Percentiles rank a stretch among this genome's conserved stretches.
phyloP scores from a whole-genome alignment of 2,113 vertebrate genomes.

The Thalassoma bifasciatum region DNA sequence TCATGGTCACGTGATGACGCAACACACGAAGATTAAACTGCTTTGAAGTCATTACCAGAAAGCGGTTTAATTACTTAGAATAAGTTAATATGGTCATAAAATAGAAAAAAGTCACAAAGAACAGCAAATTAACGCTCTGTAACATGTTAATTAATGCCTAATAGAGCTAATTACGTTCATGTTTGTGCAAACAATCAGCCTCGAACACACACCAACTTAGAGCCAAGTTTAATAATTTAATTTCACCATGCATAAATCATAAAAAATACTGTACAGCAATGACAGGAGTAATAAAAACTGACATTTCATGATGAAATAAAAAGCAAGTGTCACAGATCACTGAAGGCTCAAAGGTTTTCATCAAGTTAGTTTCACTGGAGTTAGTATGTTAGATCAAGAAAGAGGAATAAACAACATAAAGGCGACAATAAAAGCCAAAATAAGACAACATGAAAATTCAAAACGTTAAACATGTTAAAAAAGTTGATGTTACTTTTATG shows the following conservation, averaged over 20 bases:
- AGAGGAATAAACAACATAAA: slow-evolving; percentile 12
- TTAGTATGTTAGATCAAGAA: slow-evolving; percentile 48
- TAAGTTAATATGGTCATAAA: too few relatives aligned
- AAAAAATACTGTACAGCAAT: slow-evolving; percentile 75
- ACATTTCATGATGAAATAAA: slow-evolving; percentile 42
- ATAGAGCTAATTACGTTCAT: neutral
- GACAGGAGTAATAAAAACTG: slow-evolving; percentile 54
- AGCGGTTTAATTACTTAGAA: too few relatives aligned
- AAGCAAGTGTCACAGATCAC: slow-evolving; percentile 56
- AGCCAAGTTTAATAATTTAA: slow-evolving; percentile 77
- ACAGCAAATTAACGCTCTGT: too few relatives aligned
- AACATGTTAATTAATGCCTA: too few relatives aligned
- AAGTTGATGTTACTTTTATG: slow-evolving; percentile 23
- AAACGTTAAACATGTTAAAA: slow-evolving; percentile 25
- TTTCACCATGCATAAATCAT: slow-evolving; percentile 74
- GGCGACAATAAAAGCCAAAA: neutral
- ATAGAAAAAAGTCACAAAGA: too few relatives aligned
- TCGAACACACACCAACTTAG: slow-evolving; percentile 4
- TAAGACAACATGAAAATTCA: slow-evolving; percentile 8
- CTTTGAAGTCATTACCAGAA: too few relatives aligned
- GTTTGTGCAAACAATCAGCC: neutral
- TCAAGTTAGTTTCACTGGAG: slow-evolving; percentile 35
- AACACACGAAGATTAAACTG: too few relatives aligned
- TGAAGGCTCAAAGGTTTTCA: slow-evolving; percentile 51
- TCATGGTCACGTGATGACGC: too few relatives aligned